phyloP scores from a whole-genome alignment of 2,113 vertebrate species.

The Sula dactylatra region DNA sequence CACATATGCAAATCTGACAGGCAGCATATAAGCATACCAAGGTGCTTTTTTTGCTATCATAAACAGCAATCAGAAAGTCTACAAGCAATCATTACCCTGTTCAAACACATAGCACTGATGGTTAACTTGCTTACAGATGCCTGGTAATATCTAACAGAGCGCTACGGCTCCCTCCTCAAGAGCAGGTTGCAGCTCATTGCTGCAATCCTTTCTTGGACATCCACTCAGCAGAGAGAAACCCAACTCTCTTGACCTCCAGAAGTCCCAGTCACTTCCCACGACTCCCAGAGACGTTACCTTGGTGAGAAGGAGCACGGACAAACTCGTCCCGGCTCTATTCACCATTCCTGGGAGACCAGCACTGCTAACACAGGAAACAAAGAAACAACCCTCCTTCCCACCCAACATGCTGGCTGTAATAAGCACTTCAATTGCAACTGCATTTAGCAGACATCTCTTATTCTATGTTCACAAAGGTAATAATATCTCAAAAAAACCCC shows the following conservation, averaged over 20 bases:
- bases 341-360: background rate
- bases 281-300: background rate
- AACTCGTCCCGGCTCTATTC: background rate
- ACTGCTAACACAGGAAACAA: background rate
- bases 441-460: background rate
- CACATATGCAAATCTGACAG: background rate
- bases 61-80: background rate
- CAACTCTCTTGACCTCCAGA: background rate
- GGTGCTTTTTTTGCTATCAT: background rate
- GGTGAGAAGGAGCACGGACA: background rate
- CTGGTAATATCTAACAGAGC: background rate
- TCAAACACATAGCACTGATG: background rate
- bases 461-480: background rate
- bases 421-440: background rate
- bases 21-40: background rate
- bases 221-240: background rate
- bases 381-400: background rate
- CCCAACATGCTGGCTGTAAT: background rate
- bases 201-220: background rate
- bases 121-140: background rate
- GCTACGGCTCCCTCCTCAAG: background rate
- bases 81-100: background rate
- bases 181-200: rapidly evolving
- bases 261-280: background rate
- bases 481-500: background rate